These are phyloP conservation scores for Pyrgus malvae DNA, from an alignment of 2,888 invertebrate species.

Conservation along the genomic window DNA sequence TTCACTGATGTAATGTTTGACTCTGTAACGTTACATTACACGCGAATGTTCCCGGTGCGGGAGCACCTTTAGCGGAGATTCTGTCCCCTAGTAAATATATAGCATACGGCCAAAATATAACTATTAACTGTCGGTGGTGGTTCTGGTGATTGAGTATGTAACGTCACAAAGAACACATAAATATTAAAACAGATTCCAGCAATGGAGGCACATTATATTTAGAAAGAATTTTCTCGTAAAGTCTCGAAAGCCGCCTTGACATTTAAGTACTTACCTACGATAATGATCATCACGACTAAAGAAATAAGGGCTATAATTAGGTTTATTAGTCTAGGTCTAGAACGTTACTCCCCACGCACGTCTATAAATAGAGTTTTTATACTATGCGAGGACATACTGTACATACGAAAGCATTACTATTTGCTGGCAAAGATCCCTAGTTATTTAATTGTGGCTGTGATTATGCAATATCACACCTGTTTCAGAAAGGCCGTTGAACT, in stretches of 20 bases:
- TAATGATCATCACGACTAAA: slow-evolving; percentile 2
- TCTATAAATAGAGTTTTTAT: slow-evolving; percentile 5
- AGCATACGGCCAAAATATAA: no score
- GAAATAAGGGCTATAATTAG: slow-evolving; percentile 15
- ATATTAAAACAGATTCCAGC: no score
- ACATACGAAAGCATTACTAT: neutral
- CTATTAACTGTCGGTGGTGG: no score
- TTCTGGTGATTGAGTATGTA: no score
- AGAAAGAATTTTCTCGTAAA: no score
- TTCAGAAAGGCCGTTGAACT: slow-evolving; percentile 9
- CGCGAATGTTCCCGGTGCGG: no score
- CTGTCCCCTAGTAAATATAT: no score
- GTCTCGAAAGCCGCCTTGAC: neutral
- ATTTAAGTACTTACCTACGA: neutral
- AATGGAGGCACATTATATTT: no score
- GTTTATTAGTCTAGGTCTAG: slow-evolving; percentile 10
- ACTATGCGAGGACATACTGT: slow-evolving; percentile 5
- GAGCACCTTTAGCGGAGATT: no score
- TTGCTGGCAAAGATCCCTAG: slow-evolving; percentile 11
- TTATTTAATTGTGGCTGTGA: slow-evolving; percentile 5
- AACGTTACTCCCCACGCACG: slow-evolving; percentile 17
- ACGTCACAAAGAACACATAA: no score
- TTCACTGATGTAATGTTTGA: no score
- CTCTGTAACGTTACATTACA: no score
- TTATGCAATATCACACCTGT: slow-evolving; percentile 9